A percentile compares a stretch with the other conserved stretches of the same genome.
Conservation (phyloP, 2,888 invertebrate genomes). For the Calameuta idolon region DNA sequence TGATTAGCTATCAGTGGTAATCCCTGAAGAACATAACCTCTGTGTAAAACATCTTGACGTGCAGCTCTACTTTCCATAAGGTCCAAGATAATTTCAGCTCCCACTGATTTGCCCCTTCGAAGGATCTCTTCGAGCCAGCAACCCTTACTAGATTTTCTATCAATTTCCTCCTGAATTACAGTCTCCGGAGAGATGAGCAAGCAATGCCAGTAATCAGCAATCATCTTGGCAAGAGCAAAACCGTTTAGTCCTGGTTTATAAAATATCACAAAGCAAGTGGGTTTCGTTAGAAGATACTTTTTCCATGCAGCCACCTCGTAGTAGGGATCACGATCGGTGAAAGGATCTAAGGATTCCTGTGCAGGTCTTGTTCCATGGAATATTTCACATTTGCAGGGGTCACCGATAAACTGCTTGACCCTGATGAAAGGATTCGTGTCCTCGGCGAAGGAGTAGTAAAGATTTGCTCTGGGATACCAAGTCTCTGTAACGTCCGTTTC, state of each 20-base stretch:
- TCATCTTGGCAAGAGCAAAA: conserved; percentile 69
- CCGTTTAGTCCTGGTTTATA: conserved; percentile 73
- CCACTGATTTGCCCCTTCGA: conserved; percentile 69
- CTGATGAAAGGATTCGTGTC: conserved; percentile 65
- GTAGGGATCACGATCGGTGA: conserved; percentile 63
- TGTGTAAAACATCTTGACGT: conserved; percentile 69
- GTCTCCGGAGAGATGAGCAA: conserved; percentile 72
- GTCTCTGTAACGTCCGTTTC: conserved; percentile 27
- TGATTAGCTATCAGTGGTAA: conserved; percentile 73
- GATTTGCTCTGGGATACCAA: conserved; percentile 63
- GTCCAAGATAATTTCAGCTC: conserved; percentile 69
- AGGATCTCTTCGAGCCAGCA: conserved; percentile 72
- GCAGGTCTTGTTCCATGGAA: neutral
- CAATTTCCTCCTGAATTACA: conserved; percentile 72
- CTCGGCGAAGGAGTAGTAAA: conserved; percentile 67
- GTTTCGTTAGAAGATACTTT: conserved; percentile 68
- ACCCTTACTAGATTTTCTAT: conserved; percentile 70
- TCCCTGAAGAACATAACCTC: conserved; percentile 76
- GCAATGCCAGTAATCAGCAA: conserved; percentile 72
- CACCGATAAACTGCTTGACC: conserved; percentile 36
- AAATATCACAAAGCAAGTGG: conserved; percentile 72
- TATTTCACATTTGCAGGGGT: conserved; percentile 16
- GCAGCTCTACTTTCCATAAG: conserved; percentile 70
- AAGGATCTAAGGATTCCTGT: conserved; percentile 29
- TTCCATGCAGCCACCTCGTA: conserved; percentile 70